Percentiles rank a stretch among this genome's conserved stretches.
phyloP scores from a whole-genome alignment of 2,797 vertebrate species.

The Ptychobarbus kaznakovi region DNA sequence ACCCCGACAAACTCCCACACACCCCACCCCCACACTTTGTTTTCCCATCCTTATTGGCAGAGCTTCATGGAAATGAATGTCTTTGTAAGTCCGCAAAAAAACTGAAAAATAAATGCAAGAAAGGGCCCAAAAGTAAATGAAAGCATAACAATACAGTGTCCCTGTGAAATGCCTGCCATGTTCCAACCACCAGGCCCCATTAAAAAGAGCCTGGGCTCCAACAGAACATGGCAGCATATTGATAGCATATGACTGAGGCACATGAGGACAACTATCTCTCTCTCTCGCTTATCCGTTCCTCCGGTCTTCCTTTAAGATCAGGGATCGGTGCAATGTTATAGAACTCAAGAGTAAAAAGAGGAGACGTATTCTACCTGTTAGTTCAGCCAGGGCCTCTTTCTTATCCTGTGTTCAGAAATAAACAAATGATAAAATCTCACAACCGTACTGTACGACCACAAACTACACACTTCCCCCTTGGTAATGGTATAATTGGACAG shows the following conservation, averaged over 20 bases:
- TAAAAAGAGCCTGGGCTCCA: slow-evolving; percentile 63
- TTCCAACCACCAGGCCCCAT: slow-evolving; percentile 70
- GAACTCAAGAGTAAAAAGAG: not conserved
- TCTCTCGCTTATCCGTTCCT: slow-evolving; percentile 23
- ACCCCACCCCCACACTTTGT: slow-evolving; percentile 68
- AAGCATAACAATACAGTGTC: slow-evolving; percentile 67
- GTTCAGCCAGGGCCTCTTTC: not conserved
- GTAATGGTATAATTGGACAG: slow-evolving; percentile 30
- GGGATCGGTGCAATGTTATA: slow-evolving; percentile 43
- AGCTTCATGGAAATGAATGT: slow-evolving; percentile 79
- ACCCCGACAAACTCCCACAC: slow-evolving; percentile 66
- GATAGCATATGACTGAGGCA: slow-evolving; percentile 72
- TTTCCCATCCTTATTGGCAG: slow-evolving; percentile 76
- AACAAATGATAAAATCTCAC: slow-evolving; percentile 23
- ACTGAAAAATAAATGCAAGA: slow-evolving; percentile 44
- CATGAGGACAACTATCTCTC: slow-evolving; percentile 65
- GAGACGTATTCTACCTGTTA: slow-evolving; percentile 13
- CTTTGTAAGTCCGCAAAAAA: slow-evolving; percentile 60
- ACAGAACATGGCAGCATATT: slow-evolving; percentile 70
- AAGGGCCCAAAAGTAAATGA: slow-evolving; percentile 62
- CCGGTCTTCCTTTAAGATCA: slow-evolving; percentile 50
- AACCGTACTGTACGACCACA: slow-evolving; percentile 12
- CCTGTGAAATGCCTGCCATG: slow-evolving; percentile 67
- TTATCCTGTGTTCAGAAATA: slow-evolving; percentile 7
- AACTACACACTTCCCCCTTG: slow-evolving; percentile 28